Conservation (phyloP, 2,797 vertebrate species). For the Pachyuromys duprasi region DNA sequence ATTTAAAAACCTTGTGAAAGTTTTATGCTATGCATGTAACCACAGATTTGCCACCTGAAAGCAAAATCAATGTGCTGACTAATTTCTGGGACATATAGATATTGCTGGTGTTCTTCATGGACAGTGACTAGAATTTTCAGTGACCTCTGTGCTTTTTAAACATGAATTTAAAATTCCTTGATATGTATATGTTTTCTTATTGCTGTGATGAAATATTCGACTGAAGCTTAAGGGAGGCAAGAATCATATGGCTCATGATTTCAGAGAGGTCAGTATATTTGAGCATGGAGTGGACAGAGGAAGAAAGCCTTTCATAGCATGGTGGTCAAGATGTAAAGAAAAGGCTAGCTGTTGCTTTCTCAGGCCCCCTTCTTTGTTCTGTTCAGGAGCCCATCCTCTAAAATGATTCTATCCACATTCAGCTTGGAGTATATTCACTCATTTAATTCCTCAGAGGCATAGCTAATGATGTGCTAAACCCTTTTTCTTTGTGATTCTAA, state of each 20-base stretch:
- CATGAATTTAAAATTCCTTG: neutral
- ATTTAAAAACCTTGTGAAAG: neutral
- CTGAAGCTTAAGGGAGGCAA: neutral
- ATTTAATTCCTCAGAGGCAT: neutral
- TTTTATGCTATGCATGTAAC: neutral
- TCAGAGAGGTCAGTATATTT: neutral
- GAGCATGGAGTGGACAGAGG: neutral
- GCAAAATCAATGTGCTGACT: neutral
- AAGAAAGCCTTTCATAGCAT: neutral
- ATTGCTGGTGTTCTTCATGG: neutral
- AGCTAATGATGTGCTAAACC: neutral
- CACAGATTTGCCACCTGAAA: neutral
- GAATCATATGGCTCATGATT: too few relatives aligned
- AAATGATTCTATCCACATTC: neutral
- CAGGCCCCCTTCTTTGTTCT: neutral
- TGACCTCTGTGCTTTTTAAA: neutral
- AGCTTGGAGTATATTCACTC: neutral
- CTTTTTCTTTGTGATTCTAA: neutral
- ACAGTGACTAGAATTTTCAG: neutral
- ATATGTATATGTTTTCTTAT: neutral
- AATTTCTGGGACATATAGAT: neutral
- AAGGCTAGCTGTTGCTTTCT: neutral
- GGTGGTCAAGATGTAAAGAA: neutral
- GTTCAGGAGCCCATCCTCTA: neutral
- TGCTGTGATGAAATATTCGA: neutral